Evolutionary conservation across 2,888 invertebrate species (phyloP), one percentile per base, ranked within the genome.

Genomic region (Melipona beecheii): DNA sequence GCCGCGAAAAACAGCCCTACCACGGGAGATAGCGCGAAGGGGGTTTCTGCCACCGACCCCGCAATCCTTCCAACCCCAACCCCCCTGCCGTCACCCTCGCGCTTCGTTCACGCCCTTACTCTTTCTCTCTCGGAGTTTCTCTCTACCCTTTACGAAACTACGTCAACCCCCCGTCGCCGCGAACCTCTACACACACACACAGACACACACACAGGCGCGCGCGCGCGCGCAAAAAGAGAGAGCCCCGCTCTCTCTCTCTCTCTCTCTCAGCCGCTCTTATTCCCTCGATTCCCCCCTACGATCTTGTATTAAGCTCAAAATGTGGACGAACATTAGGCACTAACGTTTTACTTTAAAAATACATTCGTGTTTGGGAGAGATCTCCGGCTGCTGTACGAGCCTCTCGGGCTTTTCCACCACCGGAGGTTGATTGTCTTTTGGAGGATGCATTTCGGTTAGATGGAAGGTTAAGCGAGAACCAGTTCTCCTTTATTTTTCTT

Each of bases 1-100:
- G 92, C 91, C 90, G 92, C 92, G 94, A 94, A 94, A 94, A 94
- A 94, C 94, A 94, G 91, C 92, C 93, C 93, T 92, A 86, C 93
- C 94, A 93, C 93, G 93, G 93, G 92, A 93, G 92, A 93, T 92
- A 91, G 90, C 90, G 84, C 90, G 86, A 91, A 91, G 87, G 91
- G 90, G 86, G 80, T 83, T 78, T 80, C 89, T 82, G 83, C 87
- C 84, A 85, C 83, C 83, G 86, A 86, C 81, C 83, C 89, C 83
- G 70, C 87, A 65, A 72, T 83, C 79, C 82, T 73, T 81, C 78
- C 81, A 68, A 73, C 56, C 68, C 43, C 43, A 43, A 43, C 43
- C 11, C 43, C 78, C 64, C 72, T 65, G 36, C 50, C 52, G 5
- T 52, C 27, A 4, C 56, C 60, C 66, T 36, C 9, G 36, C 36